Percentiles rank a stretch among this genome's conserved stretches.
Evolutionary conservation across 2,888 invertebrate genomes (phyloP).

Genomic region (Idaea dimidiata): DNA sequence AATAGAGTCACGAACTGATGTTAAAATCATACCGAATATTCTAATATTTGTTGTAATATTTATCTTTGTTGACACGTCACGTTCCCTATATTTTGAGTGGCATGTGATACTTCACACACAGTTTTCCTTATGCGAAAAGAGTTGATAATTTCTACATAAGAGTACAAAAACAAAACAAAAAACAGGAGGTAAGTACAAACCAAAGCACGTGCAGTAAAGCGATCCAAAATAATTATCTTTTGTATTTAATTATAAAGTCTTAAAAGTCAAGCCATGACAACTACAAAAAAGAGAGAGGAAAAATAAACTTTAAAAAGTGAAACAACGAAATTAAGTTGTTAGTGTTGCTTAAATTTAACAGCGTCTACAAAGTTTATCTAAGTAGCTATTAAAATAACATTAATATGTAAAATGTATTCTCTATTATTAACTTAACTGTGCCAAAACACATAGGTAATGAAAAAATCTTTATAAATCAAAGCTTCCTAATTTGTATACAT

Average conservation of each 20-base stretch:
- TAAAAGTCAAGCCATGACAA: no score
- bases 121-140: background rate
- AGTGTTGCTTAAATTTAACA: no score
- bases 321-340: no score
- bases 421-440: background rate
- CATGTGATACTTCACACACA: background rate
- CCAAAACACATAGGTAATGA: background rate
- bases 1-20: background rate
- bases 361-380: no score
- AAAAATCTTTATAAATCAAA: background rate
- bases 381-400: no score
- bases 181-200: background rate
- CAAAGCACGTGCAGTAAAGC: background rate
- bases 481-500: background rate
- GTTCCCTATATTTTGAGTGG: background rate
- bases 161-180: background rate
- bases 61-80: constrained; percentile 1
- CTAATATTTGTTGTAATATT: background rate
- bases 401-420: no score
- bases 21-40: background rate
- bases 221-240: no score
- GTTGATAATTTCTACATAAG: background rate
- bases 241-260: no score
- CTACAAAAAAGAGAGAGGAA: no score
- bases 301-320: no score